A percentile compares a stretch with the other conserved stretches of the same genome.
Conservation (phyloP, 2,888 invertebrate genomes). For the Euproctis similis region DNA sequence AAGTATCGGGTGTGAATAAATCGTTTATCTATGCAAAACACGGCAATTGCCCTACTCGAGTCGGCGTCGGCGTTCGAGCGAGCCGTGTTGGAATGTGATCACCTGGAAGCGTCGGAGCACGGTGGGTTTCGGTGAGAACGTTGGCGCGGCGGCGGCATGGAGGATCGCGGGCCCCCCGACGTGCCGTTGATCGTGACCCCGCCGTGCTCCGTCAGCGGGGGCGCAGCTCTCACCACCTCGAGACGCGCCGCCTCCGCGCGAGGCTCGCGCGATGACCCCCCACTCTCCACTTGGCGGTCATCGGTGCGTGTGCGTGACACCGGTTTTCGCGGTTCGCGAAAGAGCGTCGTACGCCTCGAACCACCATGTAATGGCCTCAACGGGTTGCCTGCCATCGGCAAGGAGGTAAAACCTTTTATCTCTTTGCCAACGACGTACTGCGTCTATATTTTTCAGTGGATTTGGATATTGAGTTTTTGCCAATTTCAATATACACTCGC, state of each 20-base stretch:
- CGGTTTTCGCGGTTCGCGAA: conserved; percentile 78
- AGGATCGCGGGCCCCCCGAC: conserved; percentile 72
- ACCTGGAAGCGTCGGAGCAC: conserved; percentile 59
- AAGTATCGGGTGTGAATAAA: conserved; percentile 35
- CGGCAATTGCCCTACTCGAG: conserved; percentile 68
- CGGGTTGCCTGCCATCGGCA: conserved; percentile 73
- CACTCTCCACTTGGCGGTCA: conserved; percentile 76
- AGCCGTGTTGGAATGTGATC: conserved; percentile 69
- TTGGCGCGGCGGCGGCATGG: conserved; percentile 74
- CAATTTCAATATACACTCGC: no score
- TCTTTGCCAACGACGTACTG: conserved; percentile 52
- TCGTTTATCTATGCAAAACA: conserved; percentile 68
- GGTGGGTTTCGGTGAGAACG: conserved; percentile 74
- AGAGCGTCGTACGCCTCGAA: conserved; percentile 79
- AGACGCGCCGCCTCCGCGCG: conserved; percentile 58
- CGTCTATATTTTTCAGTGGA: no score
- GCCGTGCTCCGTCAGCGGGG: conserved; percentile 38
- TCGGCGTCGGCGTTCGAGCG: conserved; percentile 64
- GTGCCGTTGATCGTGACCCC: conserved; percentile 68
- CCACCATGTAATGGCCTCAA: conserved; percentile 79
- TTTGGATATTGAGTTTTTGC: no score
- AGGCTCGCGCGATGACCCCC: conserved; percentile 59
- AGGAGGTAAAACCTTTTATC: conserved; percentile 69
- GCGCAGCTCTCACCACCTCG: conserved; percentile 58
- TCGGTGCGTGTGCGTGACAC: conserved; percentile 79